These are phyloP conservation scores for Apistogramma diplotaenia DNA, from an alignment of 2,113 vertebrate species.

Conservation along the genomic window DNA sequence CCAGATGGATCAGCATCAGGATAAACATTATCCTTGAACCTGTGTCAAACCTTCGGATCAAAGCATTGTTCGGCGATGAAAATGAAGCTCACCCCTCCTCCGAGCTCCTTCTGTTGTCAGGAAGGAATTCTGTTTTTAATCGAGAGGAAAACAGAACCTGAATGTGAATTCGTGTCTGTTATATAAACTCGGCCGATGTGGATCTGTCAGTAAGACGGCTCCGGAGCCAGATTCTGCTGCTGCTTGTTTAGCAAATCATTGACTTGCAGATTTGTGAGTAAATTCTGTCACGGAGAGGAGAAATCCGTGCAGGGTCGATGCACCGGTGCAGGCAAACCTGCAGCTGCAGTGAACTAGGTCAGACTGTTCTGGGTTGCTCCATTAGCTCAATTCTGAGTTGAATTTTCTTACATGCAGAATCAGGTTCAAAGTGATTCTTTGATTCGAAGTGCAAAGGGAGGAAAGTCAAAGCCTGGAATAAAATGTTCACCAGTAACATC, in stretches of 20 bases:
- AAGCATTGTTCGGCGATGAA: background rate
- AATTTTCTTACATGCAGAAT: background rate
- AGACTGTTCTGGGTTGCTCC: slow-evolving; percentile 28
- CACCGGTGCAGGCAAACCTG: slow-evolving; percentile 13
- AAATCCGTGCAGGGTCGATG: background rate
- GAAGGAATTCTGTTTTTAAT: slow-evolving; percentile 16
- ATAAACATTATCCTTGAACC: slow-evolving; percentile 29
- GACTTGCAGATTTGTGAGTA: slow-evolving; percentile 8
- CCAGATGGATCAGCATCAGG: slow-evolving; percentile 33
- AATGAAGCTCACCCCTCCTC: background rate
- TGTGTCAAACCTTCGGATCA: slow-evolving; percentile 18
- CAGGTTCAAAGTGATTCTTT: background rate
- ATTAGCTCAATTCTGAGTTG: background rate
- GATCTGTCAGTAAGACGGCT: background rate
- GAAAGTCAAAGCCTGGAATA: background rate
- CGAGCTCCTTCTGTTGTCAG: slow-evolving; percentile 19
- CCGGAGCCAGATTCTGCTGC: background rate
- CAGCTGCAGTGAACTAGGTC: slow-evolving; percentile 29
- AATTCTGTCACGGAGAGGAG: background rate
- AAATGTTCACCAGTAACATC: background rate
- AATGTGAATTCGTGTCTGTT: background rate
- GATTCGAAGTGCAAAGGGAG: no score
- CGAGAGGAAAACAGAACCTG: background rate
- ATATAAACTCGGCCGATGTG: background rate
- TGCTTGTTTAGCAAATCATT: background rate